These are phyloP conservation scores for Protomyctophum bolini DNA, from an alignment of 2,113 vertebrate species.

Conservation along the genomic window DNA sequence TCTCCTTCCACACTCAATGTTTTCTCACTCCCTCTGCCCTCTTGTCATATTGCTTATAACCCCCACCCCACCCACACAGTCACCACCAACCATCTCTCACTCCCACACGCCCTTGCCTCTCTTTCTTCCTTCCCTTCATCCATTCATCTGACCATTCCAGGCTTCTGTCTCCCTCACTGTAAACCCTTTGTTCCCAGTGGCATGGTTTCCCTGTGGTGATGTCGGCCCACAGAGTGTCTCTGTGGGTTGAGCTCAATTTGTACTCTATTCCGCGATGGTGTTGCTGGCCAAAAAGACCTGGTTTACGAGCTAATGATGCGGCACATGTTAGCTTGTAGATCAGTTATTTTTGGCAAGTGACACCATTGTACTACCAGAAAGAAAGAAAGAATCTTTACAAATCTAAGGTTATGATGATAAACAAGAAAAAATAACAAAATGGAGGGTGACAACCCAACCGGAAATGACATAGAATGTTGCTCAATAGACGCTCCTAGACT, in stretches of 20 bases:
- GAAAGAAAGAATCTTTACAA: not conserved
- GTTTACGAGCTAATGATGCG: too few species aligned
- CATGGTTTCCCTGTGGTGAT: constrained; percentile 34
- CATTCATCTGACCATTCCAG: not conserved
- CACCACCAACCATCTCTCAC: constrained; percentile 5
- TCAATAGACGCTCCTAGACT: too few species aligned
- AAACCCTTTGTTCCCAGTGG: constrained; percentile 36
- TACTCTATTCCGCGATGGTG: too few species aligned
- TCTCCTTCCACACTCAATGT: constrained; percentile 6
- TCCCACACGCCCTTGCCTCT: not conserved
- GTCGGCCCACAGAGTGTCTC: constrained; percentile 42
- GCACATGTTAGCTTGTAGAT: too few species aligned
- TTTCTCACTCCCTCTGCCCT: constrained; percentile 4
- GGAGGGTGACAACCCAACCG: too few species aligned
- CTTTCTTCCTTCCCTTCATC: not conserved
- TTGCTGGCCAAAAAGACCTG: too few species aligned
- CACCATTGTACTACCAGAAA: too few species aligned
- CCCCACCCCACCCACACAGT: too few species aligned
- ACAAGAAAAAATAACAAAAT: too few species aligned
- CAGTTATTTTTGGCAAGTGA: too few species aligned
- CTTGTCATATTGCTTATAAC: too few species aligned
- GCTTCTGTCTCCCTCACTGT: not conserved
- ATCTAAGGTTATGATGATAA: not conserved
- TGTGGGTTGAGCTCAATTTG: constrained; percentile 24
- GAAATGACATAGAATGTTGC: too few species aligned